Base-by-base conservation (phyloP, 2,797 vertebrate species). In the Xyrichtys novacula region DNA sequence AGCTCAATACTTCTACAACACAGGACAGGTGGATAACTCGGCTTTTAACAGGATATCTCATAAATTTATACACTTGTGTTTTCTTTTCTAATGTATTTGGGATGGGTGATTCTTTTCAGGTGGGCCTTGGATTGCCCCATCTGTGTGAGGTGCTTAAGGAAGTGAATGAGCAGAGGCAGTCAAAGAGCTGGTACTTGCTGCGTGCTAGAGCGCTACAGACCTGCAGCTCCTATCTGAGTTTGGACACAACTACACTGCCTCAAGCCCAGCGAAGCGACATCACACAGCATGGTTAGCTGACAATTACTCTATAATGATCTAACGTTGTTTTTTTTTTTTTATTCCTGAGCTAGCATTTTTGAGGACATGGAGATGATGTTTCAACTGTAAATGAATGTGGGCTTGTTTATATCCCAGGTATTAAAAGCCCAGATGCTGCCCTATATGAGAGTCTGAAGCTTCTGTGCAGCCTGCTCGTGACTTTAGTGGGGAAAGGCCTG, bases 141-240 rank as follows among this genome's bases (percentile, higher is more conserved):
- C 71, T 99, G 60, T 91, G 94, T 54, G 85, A 87, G 31, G 94
- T 95, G 57, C 91, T 98, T 6, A 91, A 88, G 84, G 86, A 95
- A 68, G 91, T 93, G 1, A 91, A 83, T 12, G 92, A 94, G 38
- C 94, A 93, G 61, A 95, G 89, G 74, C 85, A 86, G 20, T 94
- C 95, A 0, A 97, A 96, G 75, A 92, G 86, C 72, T 98, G 96
- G 96, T 97, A 96, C 87, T 75, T 98, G 73, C 90, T 98, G n/a
- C 93, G 94, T 25, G 97, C 95, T 43, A 93, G 85, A 3, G 82
- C 91, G 2, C 90, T 98, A 10, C 95, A 96, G 71, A 84, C 90
- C 23, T 91, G 93, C 53, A 93, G 95, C 4, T 14, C 80, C 19
- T 97, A 94, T 85, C 93, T 98, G 23, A 91, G 82, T 77, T 88